Evolutionary conservation across 2,888 invertebrate genomes (phyloP), one percentile per base, ranked within the genome.

Genomic region (Nemoura dubitans): DNA sequence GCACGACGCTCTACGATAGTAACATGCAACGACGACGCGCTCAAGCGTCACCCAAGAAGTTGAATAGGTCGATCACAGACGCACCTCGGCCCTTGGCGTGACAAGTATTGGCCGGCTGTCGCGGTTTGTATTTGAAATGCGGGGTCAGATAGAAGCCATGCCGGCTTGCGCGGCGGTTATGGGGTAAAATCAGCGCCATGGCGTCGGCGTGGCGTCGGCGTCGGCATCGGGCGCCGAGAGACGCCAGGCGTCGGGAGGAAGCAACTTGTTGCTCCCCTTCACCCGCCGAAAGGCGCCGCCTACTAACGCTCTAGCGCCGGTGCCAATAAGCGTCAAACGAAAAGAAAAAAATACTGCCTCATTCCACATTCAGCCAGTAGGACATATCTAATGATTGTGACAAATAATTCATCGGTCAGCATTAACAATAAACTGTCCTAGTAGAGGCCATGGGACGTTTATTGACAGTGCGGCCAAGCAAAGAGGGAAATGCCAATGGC

Each of bases 211-310:
- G 5, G 36, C 36, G 36, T 36, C 59, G 59, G 59, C 59, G 59
- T 59, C 59, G 21, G 59, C 21, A 2, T 59, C 10, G 59, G 36
- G 59, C 59, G 59, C 2, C 59, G 21, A 10, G 3, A 6, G 36
- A 10, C 36, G 36, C 36, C 36, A 36, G 36, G 59, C 59, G 21
- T 59, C 59, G 59, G 6, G 21, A 59, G 59, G 59, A 59, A 59
- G 59, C 59, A 59, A 59, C 59, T 59, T 59, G 59, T 59, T 59
- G 59, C 59, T 59, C 59, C 59, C 59, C 59, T 59, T 59, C 21
- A 21, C 59, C 36, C 36, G 5, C 36, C 3, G 3, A 10, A 6
- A 36, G 36, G 36, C 59, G 59, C 59, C 59, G 59, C 59, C 14
- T 59, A 59, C 59, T 10, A 59, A 59, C 59, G 14, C 59, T 59